Evolutionary conservation across 2,888 invertebrate genomes (phyloP).

Genomic region (Idaea aversata): DNA sequence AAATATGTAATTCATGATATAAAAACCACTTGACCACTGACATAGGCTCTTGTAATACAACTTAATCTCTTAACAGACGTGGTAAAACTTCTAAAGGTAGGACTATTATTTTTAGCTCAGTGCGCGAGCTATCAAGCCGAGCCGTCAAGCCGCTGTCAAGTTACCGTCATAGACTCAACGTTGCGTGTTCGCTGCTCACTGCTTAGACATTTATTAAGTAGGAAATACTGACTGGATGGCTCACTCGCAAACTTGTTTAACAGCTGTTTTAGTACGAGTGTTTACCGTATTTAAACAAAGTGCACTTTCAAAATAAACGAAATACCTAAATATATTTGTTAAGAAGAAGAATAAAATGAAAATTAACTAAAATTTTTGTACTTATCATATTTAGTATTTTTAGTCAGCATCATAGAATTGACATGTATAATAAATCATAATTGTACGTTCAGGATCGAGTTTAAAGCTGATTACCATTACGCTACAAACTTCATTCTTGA

Average conservation of each 20-base stretch:
- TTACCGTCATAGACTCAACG: constrained; percentile 54
- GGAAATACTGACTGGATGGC: constrained; percentile 46
- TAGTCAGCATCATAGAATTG: too few relatives aligned
- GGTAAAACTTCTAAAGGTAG: constrained; percentile 36
- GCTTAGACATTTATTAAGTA: constrained; percentile 65
- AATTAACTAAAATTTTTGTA: neutral
- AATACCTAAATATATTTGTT: neutral
- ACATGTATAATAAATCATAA: too few relatives aligned
- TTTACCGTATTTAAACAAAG: constrained; percentile 23
- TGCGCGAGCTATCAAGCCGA: constrained; percentile 14
- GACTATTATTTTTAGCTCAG: constrained; percentile 58
- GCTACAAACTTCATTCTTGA: too few relatives aligned
- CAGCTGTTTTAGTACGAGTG: constrained; percentile 37
- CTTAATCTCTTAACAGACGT: constrained; percentile 30
- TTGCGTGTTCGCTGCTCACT: constrained; percentile 32
- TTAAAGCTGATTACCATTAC: too few relatives aligned
- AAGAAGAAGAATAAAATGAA: neutral
- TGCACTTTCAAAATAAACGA: constrained; percentile 8
- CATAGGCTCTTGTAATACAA: constrained; percentile 7
- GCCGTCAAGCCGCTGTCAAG: constrained; percentile 58
- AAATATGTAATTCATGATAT: too few relatives aligned
- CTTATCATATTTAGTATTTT: too few relatives aligned
- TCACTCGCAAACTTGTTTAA: constrained; percentile 39
- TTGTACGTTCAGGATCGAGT: too few relatives aligned
- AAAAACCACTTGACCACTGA: neutral